These are phyloP conservation scores for Octodonta nipae DNA, from an alignment of 2,888 invertebrate species.

Conservation along the genomic window DNA sequence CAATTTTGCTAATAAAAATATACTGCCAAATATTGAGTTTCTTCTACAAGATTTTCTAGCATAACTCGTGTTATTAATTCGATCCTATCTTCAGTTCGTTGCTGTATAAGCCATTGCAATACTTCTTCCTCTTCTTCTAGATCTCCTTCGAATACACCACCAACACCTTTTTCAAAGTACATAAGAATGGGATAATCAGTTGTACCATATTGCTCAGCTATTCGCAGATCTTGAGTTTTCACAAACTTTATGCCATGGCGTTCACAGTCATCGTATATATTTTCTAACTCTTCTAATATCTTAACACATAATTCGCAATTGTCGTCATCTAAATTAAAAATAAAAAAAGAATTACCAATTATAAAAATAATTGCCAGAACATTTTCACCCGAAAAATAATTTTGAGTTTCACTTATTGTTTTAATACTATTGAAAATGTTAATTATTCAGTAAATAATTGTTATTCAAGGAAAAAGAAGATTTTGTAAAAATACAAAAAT, in stretches of 20 bases:
- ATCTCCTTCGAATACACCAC: constrained; percentile 75
- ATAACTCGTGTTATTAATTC: constrained; percentile 73
- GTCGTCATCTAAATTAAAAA: too few relatives aligned
- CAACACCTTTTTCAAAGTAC: constrained; percentile 74
- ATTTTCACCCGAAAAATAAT: too few relatives aligned
- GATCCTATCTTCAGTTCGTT: constrained; percentile 83
- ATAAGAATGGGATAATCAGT: constrained; percentile 78
- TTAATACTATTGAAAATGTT: too few relatives aligned
- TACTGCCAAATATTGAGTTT: constrained; percentile 82
- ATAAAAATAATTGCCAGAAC: too few relatives aligned
- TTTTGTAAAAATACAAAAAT: too few relatives aligned
- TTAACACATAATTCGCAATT: constrained; percentile 75
- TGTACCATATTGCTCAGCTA: constrained; percentile 76
- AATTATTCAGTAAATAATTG: too few relatives aligned
- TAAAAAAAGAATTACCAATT: too few relatives aligned
- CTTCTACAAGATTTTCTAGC: constrained; percentile 79
- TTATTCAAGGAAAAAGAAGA: too few relatives aligned
- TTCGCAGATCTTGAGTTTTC: constrained; percentile 71
- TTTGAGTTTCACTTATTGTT: too few relatives aligned
- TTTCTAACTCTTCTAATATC: constrained; percentile 79
- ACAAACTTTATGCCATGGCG: constrained; percentile 82
- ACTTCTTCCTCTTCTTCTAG: constrained; percentile 85
- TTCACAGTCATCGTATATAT: constrained; percentile 88
- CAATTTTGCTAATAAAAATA: constrained; percentile 88
- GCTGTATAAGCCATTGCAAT: constrained; percentile 84